Conservation (phyloP, 2,113 vertebrate species). For the Crocuta crocuta region DNA sequence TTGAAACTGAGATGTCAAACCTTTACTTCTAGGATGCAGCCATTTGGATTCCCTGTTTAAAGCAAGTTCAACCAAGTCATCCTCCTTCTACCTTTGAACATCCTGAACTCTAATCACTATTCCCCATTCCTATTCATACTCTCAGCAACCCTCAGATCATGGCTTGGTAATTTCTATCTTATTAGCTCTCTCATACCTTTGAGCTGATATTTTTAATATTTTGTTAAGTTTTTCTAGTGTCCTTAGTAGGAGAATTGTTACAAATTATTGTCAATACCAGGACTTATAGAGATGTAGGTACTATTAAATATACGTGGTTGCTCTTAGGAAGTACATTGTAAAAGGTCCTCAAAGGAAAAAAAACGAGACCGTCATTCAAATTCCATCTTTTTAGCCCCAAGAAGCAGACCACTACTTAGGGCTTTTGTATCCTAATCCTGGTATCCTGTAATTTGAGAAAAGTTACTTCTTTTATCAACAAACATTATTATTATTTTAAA, state of each 20-base stretch:
- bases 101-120: not conserved
- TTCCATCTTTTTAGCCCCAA: slow-evolving; percentile 19
- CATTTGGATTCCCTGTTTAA: not conserved
- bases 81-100: not conserved
- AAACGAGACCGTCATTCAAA: slow-evolving; percentile 1
- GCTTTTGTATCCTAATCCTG: not conserved
- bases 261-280: not conserved
- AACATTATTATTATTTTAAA: not conserved
- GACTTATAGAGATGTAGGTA: not conserved
- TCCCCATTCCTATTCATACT: not conserved
- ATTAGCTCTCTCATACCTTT: not conserved
- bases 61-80: not conserved
- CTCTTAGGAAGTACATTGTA: not conserved
- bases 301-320: slow-evolving; percentile 8
- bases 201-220: not conserved
- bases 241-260: not conserved
- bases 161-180: not conserved
- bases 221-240: slow-evolving; percentile 39
- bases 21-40: not conserved
- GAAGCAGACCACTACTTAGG: not conserved
- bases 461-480: slow-evolving; percentile 39
- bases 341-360: not conserved
- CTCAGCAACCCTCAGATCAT: not conserved
- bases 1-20: not conserved
- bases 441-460: not conserved